Base-by-base conservation (phyloP, 2,888 invertebrate genomes). In the Erebia aethiops region DNA sequence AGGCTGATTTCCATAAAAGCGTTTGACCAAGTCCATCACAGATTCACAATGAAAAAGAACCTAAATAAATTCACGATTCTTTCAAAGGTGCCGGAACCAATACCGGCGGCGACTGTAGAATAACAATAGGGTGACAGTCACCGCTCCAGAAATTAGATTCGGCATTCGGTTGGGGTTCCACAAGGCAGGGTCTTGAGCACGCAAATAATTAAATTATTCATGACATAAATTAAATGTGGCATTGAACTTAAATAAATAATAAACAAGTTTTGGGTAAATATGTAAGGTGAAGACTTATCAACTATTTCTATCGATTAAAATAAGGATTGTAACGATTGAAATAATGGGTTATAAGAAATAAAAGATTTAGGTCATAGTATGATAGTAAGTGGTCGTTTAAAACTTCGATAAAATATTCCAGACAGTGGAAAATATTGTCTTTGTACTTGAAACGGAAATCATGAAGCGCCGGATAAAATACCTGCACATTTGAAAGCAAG, bases 401-500 rank as follows among this genome's bases (percentile, higher is more conserved):
- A 21, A n/a, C 43, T 13, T 21, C 49, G 14, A 18, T 46, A 46
- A 13, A 62, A 54, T 54, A 54, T 65, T 65, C 18, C 54, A n/a
- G 56, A 62, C 46, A 70, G 49, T 61, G 26, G 10, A 26, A 60
- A 62, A 52, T 56, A 67, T 67, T 60, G 60, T 57, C 56, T 49
- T 35, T 52, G 35, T 11, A 43, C 51, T 61, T 57, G 46, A 56
- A 46, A 49, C 46, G n/a, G 11, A 66, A 64, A 63, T 57, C 62
- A 49, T 69, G 41, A 65, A 69, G 64, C 51, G 46, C 14, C 57
- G 58, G 56, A 21, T 51, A 57, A 52, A 65, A 58, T 64, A 67
- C 49, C 64, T 49, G 64, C 51, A 64, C 57, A 73, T 63, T 64
- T 64, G 67, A 70, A 70, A 70, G 70, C 77, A 81, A 83, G 80